Conservation (phyloP, 1,140 invertebrate species). For the Steinernema feltiae region DNA sequence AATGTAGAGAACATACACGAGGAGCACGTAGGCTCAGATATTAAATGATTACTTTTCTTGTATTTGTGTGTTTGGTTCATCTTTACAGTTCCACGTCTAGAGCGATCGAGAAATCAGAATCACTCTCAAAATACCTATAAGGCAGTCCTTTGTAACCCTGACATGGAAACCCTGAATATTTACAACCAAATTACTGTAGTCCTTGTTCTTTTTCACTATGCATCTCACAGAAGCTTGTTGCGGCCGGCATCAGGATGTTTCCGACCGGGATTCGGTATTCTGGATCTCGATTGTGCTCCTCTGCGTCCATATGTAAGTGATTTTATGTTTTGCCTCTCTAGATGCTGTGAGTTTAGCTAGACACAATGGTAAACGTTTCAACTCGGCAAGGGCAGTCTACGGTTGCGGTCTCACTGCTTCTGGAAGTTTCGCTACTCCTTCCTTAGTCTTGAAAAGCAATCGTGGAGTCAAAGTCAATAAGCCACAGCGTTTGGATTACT, state of each 20-base stretch:
- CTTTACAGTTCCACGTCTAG: too few relatives aligned
- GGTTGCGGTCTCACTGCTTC: conserved; percentile 32
- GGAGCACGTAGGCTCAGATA: neutral
- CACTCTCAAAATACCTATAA: too few relatives aligned
- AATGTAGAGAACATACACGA: neutral
- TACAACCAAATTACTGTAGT: too few relatives aligned
- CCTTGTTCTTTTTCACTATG: too few relatives aligned
- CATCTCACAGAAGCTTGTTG: too few relatives aligned
- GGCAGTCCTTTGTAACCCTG: too few relatives aligned
- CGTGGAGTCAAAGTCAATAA: conserved; percentile 4
- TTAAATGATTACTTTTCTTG: neutral
- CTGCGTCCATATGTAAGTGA: neutral
- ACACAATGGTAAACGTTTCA: neutral
- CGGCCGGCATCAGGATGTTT: too few relatives aligned
- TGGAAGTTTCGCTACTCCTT: conserved; percentile 15
- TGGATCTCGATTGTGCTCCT: too few relatives aligned
- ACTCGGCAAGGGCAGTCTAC: conserved; percentile 23
- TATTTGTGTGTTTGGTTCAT: too few relatives aligned
- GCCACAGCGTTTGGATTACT: conserved; percentile 36
- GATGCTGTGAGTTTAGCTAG: neutral
- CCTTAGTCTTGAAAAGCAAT: conserved; percentile 10
- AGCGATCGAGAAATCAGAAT: too few relatives aligned
- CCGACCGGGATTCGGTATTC: too few relatives aligned
- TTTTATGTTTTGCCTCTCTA: neutral
- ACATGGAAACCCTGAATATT: too few relatives aligned